Base-by-base conservation (phyloP, 2,888 invertebrate genomes). In the Ectemnius lituratus region DNA sequence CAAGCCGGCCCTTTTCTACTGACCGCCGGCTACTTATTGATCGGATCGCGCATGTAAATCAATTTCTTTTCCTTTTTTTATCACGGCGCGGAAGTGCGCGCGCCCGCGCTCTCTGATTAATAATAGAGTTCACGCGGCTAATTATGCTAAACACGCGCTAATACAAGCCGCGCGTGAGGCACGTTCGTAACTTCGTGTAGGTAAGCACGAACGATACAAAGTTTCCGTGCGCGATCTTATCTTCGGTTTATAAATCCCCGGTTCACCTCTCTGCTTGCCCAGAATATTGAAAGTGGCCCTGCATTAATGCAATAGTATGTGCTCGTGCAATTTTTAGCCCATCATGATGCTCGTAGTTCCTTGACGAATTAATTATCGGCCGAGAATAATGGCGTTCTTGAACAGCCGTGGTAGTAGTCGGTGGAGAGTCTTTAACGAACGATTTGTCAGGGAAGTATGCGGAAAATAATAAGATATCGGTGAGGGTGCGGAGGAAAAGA, bases 391-490 rank as follows among this genome's bases (percentile, higher is more conserved):
- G 37, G 37, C 37, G 37, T 37, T 6, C 37, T 37, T 8, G 37
- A 37, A 8, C 37, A 6, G 37, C 6, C 37, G 4, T 8, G 37
- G 1, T 37, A 11, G 37, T 37, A 11, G 37, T 3, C 3, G 23
- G 23, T 3, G 11, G 37, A 37, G 37, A 37, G 37, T 8, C 37
- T 37, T 37, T 37, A 37, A 37, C 37, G 11, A 37, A 11, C 37
- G 37, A 37, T 37, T 37, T 37, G 37, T 37, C 37, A 11, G 37
- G 1, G 37, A 11, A 37, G 37, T 37, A 11, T 11, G 57, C 23
- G 72, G 57, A 70, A 78, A 83, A 78, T 81, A 83, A 83, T 83
- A 84, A 84, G 72, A 68, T 62, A 74, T 75, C 59, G 59, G 28
- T 28, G 56, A 18, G 18, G 45, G 46, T 63, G 49, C 20, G 20